Conservation (phyloP, 2,113 vertebrate genomes). For the Colistium nudipinnis region DNA sequence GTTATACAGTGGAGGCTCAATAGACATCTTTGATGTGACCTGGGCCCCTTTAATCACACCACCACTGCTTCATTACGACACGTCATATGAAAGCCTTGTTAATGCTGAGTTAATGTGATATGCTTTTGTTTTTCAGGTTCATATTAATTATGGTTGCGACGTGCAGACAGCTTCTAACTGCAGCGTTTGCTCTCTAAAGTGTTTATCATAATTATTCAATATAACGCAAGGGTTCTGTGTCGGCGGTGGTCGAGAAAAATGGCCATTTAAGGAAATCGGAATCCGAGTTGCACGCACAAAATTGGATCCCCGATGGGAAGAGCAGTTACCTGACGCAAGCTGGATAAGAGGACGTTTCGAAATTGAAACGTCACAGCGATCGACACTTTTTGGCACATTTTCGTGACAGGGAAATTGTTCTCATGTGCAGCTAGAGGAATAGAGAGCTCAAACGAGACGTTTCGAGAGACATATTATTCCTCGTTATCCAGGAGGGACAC, state of each 20-base stretch:
- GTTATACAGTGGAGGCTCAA: slow-evolving; percentile 1
- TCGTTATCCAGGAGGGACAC: slow-evolving; percentile 23
- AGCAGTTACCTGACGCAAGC: slow-evolving; percentile 28
- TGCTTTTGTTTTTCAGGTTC: slow-evolving; percentile 27
- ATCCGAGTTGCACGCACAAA: slow-evolving; percentile 27
- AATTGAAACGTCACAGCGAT: slow-evolving; percentile 4
- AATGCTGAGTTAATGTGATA: background rate
- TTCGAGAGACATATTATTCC: slow-evolving; percentile 15
- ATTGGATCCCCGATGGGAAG: slow-evolving; percentile 10
- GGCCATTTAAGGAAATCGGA: slow-evolving; percentile 55
- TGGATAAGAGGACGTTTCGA: slow-evolving; percentile 5
- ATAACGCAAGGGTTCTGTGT: slow-evolving; percentile 29
- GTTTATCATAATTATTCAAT: slow-evolving; percentile 36
- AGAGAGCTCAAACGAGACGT: slow-evolving; percentile 2
- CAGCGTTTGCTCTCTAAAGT: slow-evolving; percentile 6
- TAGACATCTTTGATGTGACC: slow-evolving; percentile 19
- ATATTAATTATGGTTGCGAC: slow-evolving; percentile 14
- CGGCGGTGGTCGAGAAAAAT: slow-evolving; percentile 16
- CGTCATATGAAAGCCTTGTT: slow-evolving; percentile 6
- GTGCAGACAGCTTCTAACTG: background rate
- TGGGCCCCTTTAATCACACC: slow-evolving; percentile 7
- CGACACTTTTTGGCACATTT: slow-evolving; percentile 5
- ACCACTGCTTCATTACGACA: background rate
- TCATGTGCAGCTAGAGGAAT: slow-evolving; percentile 37
- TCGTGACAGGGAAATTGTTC: slow-evolving; percentile 43